phyloP scores from a whole-genome alignment of 1,140 invertebrate genomes.

The Hirudo medicinalis region DNA sequence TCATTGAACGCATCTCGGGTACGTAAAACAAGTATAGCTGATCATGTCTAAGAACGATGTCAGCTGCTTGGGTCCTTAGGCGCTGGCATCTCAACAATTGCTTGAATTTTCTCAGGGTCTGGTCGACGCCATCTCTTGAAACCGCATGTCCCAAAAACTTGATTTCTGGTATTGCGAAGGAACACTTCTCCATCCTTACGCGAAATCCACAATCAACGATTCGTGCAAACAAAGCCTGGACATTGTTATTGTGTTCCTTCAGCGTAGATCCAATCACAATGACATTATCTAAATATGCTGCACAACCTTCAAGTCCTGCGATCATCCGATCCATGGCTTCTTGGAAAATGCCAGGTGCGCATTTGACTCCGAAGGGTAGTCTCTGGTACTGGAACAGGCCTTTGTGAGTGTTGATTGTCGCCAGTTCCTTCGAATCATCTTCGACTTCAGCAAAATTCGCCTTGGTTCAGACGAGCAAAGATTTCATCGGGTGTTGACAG shows the following conservation, averaged over 20 bases:
- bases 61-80: no score
- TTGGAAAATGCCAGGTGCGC: constrained; percentile 43
- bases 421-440: constrained; percentile 22
- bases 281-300: constrained; percentile 24
- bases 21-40: no score
- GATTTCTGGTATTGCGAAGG: constrained; percentile 10
- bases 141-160: constrained; percentile 16
- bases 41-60: no score
- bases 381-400: no score
- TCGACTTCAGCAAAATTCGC: constrained; percentile 22
- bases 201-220: constrained; percentile 17
- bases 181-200: constrained; percentile 14
- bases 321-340: constrained; percentile 37
- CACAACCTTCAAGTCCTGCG: constrained; percentile 21
- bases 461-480: constrained; percentile 25
- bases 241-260: constrained; percentile 19
- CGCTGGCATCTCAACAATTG: no score
- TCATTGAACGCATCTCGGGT: no score
- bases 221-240: constrained; percentile 12
- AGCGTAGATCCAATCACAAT: constrained; percentile 23
- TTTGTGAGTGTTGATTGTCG: no score
- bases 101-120: background rate
- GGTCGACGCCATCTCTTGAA: no score
- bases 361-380: constrained; percentile 38
- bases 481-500: constrained; percentile 23